These are phyloP conservation scores for Stomatorhinus walkeri DNA, from an alignment of 2,797 vertebrate species.

Conservation along the genomic window DNA sequence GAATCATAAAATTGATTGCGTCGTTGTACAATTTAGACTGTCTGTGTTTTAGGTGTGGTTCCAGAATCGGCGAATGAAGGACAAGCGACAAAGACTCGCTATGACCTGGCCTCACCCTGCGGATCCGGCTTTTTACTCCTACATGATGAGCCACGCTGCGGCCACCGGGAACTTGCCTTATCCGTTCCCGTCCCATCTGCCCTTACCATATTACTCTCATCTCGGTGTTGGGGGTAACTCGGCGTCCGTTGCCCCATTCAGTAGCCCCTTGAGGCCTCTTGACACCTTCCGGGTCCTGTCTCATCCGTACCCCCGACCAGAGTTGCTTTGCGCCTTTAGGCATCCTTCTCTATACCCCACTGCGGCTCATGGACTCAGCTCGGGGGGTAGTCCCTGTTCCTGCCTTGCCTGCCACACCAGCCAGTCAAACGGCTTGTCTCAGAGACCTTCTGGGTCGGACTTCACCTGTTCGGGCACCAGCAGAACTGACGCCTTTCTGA, in stretches of 20 bases:
- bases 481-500: constrained; percentile 92
- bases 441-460: constrained; percentile 78
- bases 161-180: constrained; percentile 91
- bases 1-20: neutral
- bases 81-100: constrained; percentile 90
- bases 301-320: constrained; percentile 88
- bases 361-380: constrained; percentile 76
- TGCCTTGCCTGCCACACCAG: constrained; percentile 86
- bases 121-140: constrained; percentile 95
- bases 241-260: constrained; percentile 73
- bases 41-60: constrained; percentile 84
- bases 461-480: constrained; percentile 85
- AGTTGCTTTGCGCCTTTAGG: constrained; percentile 93
- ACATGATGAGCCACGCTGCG: constrained; percentile 98
- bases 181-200: constrained; percentile 90
- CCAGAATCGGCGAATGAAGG: constrained; percentile 98
- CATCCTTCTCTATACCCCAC: constrained; percentile 85
- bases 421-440: constrained; percentile 70
- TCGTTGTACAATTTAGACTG: neutral
- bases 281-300: constrained; percentile 93
- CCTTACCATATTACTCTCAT: constrained; percentile 90
- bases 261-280: constrained; percentile 80
- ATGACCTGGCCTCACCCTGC: constrained; percentile 99
- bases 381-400: constrained; percentile 77
- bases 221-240: constrained; percentile 75